Evolutionary conservation across 1,140 invertebrate genomes (phyloP).

Genomic region (silkworm (Bombyx mori)): DNA sequence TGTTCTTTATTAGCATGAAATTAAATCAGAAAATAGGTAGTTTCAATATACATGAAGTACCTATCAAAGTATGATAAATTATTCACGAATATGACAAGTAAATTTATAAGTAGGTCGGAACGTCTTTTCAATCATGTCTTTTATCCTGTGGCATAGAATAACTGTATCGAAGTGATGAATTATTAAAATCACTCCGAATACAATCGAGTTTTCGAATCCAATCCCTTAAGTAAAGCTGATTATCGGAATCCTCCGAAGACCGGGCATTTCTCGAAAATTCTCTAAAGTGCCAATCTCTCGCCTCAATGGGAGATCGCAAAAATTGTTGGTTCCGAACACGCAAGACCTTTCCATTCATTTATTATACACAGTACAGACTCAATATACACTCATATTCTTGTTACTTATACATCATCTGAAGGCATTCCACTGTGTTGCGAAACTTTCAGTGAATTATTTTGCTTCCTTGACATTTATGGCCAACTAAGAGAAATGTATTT

Average conservation of each 20-base stretch:
- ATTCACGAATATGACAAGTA: constrained; percentile 4
- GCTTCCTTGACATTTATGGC: constrained; percentile 53
- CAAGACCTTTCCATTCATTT: constrained; percentile 40
- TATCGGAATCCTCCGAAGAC: constrained; percentile 49
- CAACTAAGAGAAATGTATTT: constrained; percentile 54
- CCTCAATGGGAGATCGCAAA: constrained; percentile 26
- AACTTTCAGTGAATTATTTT: constrained; percentile 29
- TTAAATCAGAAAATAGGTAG: too few relatives aligned
- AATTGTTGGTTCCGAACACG: constrained; percentile 49
- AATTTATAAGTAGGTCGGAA: constrained; percentile 12
- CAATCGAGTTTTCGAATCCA: constrained; percentile 61
- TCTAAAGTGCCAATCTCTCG: constrained; percentile 58
- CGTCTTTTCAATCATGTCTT: constrained; percentile 26
- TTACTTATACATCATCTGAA: too few relatives aligned
- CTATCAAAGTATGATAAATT: too few relatives aligned
- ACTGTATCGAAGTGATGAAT: constrained; percentile 49
- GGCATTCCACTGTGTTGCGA: neutral
- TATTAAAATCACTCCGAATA: constrained; percentile 66
- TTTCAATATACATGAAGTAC: too few relatives aligned
- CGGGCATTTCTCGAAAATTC: constrained; percentile 42
- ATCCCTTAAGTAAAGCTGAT: constrained; percentile 68
- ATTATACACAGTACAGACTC: constrained; percentile 32
- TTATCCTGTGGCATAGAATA: constrained; percentile 27
- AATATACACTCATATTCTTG: too few relatives aligned
- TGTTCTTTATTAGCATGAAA: too few relatives aligned